phyloP scores from a whole-genome alignment of 2,113 vertebrate genomes.

The Engraulis encrasicolus region DNA sequence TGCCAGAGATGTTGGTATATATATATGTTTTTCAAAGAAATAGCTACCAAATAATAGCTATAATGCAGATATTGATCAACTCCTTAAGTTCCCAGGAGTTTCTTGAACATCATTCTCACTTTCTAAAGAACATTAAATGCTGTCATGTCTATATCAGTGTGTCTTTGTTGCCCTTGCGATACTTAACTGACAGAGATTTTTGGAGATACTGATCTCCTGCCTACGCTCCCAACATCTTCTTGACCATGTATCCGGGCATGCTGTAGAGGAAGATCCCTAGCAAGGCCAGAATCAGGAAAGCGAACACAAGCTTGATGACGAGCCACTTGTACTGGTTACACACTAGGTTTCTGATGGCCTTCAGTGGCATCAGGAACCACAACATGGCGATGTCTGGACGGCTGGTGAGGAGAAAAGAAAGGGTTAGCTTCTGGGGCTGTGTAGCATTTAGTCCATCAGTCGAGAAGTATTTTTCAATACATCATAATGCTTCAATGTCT shows the following conservation, averaged over 20 bases:
- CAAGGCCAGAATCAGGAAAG: conserved; percentile 82
- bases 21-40: too few species aligned
- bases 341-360: conserved; percentile 89
- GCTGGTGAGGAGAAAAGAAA: conserved; percentile 69
- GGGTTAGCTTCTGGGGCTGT: neutral
- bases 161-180: too few species aligned
- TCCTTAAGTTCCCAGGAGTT: too few species aligned
- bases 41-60: too few species aligned
- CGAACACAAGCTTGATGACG: conserved; percentile 87
- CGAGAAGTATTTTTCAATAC: neutral
- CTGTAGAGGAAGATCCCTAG: conserved; percentile 90
- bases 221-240: too few species aligned
- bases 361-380: conserved; percentile 91
- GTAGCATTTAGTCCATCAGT: neutral
- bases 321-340: conserved; percentile 94
- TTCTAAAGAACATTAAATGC: too few species aligned
- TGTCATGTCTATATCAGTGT: too few species aligned
- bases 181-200: too few species aligned
- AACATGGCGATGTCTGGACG: conserved; percentile 89
- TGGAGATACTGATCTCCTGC: too few species aligned
- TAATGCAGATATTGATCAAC: too few species aligned
- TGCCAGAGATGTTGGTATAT: too few species aligned
- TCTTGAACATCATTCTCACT: too few species aligned
- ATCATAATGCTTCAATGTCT: neutral
- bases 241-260: conserved; percentile 93